Base-by-base conservation (phyloP, 92 coral and sea anemone species). In the Porites evermanni region DNA sequence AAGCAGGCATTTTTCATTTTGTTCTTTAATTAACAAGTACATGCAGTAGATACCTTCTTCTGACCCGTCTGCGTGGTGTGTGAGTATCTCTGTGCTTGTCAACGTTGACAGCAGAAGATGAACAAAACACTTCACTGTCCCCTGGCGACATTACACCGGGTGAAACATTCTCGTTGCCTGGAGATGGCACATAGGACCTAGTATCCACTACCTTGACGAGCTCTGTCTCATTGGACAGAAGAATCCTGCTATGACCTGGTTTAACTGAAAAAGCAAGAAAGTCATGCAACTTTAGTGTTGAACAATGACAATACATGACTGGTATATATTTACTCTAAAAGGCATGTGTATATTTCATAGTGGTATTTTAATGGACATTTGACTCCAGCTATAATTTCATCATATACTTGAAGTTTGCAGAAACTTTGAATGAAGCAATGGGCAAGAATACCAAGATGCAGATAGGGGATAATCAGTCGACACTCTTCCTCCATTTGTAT, bases 181-280 rank as follows among this genome's bases (percentile, higher is more conserved):
- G 98, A 6, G 98, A 94, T 1, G 98, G 98, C n/a, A 93, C 72
- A 67, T 97, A 97, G 53, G 94, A 93, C 83, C 78, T 84, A 44
- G 98, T 90, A 82, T 97, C 99, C 32, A 95, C 98, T 9, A 97
- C 99, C 85, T 95, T 97, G 0, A 97, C 97, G 59, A 93, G 95
- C 73, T 95, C 91, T 58, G 96, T 96, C 85, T 96, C 99, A 58
- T 77, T 91, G 47, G 99, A 96, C 21, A 85, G 70, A 58, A 94
- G 79, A 12, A 90, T 56, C 78, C 94, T 88, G 23, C 95, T 86
- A 38, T 93, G 94, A 16, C 88, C 94, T 72, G 91, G 92, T 77
- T 92, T 87, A 8, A 91, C 99, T 96, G 58, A 2, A 72, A 53
- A 63, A 16, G 18, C 18, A 19, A 72, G 51, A 14, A 53, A 26